phyloP scores from a whole-genome alignment of 2,888 invertebrate species.

The Alcis repandata region DNA sequence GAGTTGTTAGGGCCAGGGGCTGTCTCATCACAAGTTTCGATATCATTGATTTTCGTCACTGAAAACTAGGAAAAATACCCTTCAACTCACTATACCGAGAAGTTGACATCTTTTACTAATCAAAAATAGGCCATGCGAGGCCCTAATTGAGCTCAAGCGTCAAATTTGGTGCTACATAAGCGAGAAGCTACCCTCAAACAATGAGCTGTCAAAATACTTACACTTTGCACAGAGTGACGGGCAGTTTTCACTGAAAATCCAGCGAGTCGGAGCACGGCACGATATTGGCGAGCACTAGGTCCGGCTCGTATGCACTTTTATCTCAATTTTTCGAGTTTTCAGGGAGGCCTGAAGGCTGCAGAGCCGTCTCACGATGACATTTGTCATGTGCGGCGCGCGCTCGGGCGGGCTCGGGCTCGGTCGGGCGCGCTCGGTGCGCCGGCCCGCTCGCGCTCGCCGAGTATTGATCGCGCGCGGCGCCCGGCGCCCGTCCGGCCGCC shows the following conservation, averaged over 20 bases:
- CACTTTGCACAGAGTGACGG: slow-evolving; percentile 58
- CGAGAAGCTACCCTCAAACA: slow-evolving; percentile 51
- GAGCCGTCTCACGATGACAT: slow-evolving; percentile 79
- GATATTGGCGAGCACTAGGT: slow-evolving; percentile 55
- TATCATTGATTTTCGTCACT: slow-evolving; percentile 24
- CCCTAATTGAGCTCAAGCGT: slow-evolving; percentile 4
- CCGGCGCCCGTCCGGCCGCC: slow-evolving; percentile 80
- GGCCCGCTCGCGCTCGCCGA: slow-evolving; percentile 53
- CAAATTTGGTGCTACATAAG: slow-evolving; percentile 49
- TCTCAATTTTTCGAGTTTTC: slow-evolving; percentile 71
- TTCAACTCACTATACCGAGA: neutral
- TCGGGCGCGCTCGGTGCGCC: slow-evolving; percentile 63
- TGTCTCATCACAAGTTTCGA: neutral
- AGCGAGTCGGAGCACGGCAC: slow-evolving; percentile 58
- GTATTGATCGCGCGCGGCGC: slow-evolving; percentile 71
- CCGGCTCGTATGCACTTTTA: slow-evolving; percentile 59
- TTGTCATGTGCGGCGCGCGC: slow-evolving; percentile 75
- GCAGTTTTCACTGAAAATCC: slow-evolving; percentile 53
- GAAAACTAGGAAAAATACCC: slow-evolving; percentile 8
- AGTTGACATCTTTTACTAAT: neutral
- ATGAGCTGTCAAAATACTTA: slow-evolving; percentile 68
- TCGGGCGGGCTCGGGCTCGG: slow-evolving; percentile 60
- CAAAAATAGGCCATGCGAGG: neutral
- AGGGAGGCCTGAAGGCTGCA: slow-evolving; percentile 79
- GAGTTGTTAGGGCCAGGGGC: neutral